Base-by-base conservation (phyloP, 2,888 invertebrate genomes). In the Acholoe squamosa region DNA sequence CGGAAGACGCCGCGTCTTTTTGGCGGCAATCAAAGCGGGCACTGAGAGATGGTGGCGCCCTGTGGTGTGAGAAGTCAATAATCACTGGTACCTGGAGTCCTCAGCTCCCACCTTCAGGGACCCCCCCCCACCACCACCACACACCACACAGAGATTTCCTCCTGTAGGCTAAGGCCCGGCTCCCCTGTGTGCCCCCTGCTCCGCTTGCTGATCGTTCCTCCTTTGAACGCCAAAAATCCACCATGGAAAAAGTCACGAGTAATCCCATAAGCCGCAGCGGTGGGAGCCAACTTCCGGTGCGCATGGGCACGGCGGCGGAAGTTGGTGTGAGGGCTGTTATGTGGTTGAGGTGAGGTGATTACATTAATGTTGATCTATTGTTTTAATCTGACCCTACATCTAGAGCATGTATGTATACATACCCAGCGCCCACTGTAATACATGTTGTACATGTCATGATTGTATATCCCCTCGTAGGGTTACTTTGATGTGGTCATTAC, bases 181-280 rank as follows among this genome's bases (percentile, higher is more conserved):
- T 67, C 67, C 71, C 61, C 71, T 3, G n/a, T 16, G 71, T 28
- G 71, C 25, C 71, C 61, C 61, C 61, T 3, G 14, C 22, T n/a
- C 61, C 61, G 3, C 43, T n/a, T 61, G 22, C 22, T 61, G 22
- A n/a, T 61, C n/a, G 61, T n/a, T 1, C 19, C 61, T 61, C 61
- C 61, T 61, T 61, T 61, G 61, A 61, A 71, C 71, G 71, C n/a
- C 12, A 14, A 71, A n/a, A 61, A 61, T 61, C 61, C 43, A 43
- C 43, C 19, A 22, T n/a, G 61, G 1, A 71, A 71, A 71, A 71
- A 71, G 71, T 71, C 71, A 71, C 71, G 28, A 14, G 19, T 71
- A 71, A 71, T 71, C 71, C 71, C 71, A 71, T 71, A 28, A 71
- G 28, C 71, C 71, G 3, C 28, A 22, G 71, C 71, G 25, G 71